A percentile compares a stretch with the other conserved stretches of the same genome.
phyloP scores from a whole-genome alignment of 2,888 invertebrate species.

The Sphaerophoria taeniata region DNA sequence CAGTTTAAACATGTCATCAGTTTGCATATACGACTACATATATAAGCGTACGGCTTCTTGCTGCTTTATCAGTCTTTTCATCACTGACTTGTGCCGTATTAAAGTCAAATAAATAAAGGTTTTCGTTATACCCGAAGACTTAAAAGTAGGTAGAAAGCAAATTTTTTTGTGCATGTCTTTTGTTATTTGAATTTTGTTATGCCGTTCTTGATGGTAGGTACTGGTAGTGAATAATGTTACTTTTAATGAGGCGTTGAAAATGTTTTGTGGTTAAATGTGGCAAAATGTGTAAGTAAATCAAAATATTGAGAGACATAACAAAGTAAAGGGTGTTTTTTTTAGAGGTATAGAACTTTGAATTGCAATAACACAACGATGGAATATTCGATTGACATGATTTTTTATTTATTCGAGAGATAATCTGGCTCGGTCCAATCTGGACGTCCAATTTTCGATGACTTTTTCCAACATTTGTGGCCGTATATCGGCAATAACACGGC shows the following conservation, averaged over 20 bases:
- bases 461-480: too few relatives aligned
- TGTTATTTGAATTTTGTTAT: background rate
- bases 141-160: constrained; percentile 39
- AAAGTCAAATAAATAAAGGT: constrained; percentile 34
- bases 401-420: too few relatives aligned
- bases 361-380: too few relatives aligned
- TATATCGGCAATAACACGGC: too few relatives aligned
- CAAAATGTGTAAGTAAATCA: background rate
- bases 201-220: background rate
- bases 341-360: too few relatives aligned
- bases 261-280: background rate
- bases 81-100: constrained; percentile 50
- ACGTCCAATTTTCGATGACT: too few relatives aligned
- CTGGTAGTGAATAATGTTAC: background rate
- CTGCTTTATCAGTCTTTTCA: constrained; percentile 16
- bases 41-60: background rate
- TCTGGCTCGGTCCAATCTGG: too few relatives aligned
- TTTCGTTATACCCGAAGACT: background rate
- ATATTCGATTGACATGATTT: too few relatives aligned
- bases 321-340: too few relatives aligned
- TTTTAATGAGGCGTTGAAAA: background rate
- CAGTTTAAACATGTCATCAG: constrained; percentile 75
- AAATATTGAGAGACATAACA: too few relatives aligned
- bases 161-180: constrained; percentile 21
- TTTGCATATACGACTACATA: constrained; percentile 7